phyloP scores from a whole-genome alignment of 2,797 vertebrate species.

The Brachyalestes nurse region DNA sequence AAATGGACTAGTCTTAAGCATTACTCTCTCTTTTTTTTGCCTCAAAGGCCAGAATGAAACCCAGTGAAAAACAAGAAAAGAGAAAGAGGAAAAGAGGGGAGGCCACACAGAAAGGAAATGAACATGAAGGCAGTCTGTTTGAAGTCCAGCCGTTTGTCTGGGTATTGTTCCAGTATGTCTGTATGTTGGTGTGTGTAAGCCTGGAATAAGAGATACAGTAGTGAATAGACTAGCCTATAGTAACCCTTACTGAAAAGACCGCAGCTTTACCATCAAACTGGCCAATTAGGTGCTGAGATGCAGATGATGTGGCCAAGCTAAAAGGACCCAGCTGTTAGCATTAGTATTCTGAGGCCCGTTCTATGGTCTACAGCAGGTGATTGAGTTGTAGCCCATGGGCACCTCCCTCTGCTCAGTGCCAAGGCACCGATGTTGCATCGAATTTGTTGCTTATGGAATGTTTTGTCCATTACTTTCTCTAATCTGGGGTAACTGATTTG shows the following conservation, averaged over 20 bases:
- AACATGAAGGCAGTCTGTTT: conserved; percentile 45
- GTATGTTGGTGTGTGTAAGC: conserved; percentile 11
- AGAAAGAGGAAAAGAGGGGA: conserved; percentile 24
- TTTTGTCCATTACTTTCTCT: neutral
- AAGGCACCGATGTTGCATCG: neutral
- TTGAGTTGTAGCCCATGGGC: conserved; percentile 20
- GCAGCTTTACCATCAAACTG: conserved; percentile 19
- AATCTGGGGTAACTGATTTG: neutral
- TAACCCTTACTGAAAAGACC: conserved; percentile 38
- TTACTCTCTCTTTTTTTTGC: conserved; percentile 61
- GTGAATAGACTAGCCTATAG: conserved; percentile 43
- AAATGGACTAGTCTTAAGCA: conserved; percentile 80
- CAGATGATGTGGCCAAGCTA: conserved; percentile 40
- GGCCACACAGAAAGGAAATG: conserved; percentile 52
- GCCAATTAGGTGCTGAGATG: conserved; percentile 48
- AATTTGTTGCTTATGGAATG: neutral
- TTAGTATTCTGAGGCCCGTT: conserved; percentile 36
- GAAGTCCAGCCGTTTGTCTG: conserved; percentile 47
- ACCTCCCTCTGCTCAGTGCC: neutral
- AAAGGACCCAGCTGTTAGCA: conserved; percentile 48
- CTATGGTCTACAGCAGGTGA: conserved; percentile 19
- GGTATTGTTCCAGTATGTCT: conserved; percentile 20
- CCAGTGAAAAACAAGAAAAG: conserved; percentile 22
- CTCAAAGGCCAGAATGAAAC: conserved; percentile 53
- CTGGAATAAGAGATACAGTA: conserved; percentile 44